A percentile compares a stretch with the other conserved stretches of the same genome.
These are phyloP conservation scores for Coendou prehensilis DNA, from an alignment of 2,797 vertebrate species.

Conservation along the genomic window DNA sequence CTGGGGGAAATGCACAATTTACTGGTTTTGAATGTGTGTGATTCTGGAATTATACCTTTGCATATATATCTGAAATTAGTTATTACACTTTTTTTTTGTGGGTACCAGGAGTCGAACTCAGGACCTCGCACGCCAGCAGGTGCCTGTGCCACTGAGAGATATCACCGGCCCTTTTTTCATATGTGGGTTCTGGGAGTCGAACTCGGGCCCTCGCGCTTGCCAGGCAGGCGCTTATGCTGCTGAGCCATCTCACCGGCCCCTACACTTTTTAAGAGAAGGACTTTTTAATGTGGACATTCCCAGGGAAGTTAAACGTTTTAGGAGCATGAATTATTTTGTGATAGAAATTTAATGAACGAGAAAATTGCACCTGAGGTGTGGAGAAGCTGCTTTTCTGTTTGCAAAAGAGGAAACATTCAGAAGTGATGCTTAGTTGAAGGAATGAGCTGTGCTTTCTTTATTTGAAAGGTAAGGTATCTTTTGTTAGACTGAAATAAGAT, in stretches of 20 bases:
- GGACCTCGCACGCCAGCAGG: too few species aligned
- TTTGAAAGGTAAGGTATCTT: neutral
- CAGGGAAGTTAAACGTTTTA: neutral
- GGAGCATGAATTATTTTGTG: conserved; percentile 9
- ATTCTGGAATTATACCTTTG: neutral
- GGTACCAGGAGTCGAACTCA: too few species aligned
- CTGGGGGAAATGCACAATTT: neutral
- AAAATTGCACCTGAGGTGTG: neutral
- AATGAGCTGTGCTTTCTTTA: neutral
- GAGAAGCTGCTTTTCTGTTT: neutral
- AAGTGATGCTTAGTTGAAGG: conserved; percentile 11
- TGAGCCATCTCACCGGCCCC: too few species aligned
- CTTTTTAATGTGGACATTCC: neutral
- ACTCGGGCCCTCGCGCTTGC: too few species aligned
- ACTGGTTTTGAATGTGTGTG: neutral
- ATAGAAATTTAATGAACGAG: neutral
- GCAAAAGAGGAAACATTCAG: neutral
- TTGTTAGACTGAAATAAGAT: neutral
- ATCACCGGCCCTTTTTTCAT: too few species aligned
- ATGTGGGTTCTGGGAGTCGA: too few species aligned
- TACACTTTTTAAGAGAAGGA: neutral
- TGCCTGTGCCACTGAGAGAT: too few species aligned
- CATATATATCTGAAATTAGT: neutral
- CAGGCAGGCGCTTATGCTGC: too few species aligned
- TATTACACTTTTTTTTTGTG: neutral